phyloP scores from a whole-genome alignment of 2,888 invertebrate species.

The Caenorhabditis imperialis region DNA sequence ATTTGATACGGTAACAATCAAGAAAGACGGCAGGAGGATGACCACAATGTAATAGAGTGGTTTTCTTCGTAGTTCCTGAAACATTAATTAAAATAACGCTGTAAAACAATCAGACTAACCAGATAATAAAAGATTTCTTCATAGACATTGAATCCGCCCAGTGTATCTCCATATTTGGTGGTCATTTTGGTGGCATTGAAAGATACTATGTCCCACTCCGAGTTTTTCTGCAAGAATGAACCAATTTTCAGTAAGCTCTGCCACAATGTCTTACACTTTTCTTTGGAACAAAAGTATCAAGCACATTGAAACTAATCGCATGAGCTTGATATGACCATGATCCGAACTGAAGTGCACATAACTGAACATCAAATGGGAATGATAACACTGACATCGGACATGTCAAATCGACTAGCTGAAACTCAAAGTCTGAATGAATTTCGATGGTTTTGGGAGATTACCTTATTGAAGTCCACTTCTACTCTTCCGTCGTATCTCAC shows the following conservation, averaged over 20 bases:
- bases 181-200: constrained; percentile 65
- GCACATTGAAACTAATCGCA: constrained; percentile 58
- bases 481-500: constrained; percentile 63
- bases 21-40: constrained; percentile 66
- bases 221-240: constrained; percentile 59
- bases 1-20: constrained; percentile 67
- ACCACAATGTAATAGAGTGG: constrained; percentile 70
- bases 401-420: constrained; percentile 64
- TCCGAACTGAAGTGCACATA: constrained; percentile 67
- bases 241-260: constrained; percentile 1
- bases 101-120: constrained; percentile 24
- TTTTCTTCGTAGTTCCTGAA: constrained; percentile 63
- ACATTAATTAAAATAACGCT: not conserved
- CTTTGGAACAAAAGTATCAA: constrained; percentile 58
- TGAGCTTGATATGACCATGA: constrained; percentile 69
- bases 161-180: constrained; percentile 62
- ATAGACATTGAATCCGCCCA: constrained; percentile 64
- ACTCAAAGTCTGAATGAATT: no score
- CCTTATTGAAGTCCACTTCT: constrained; percentile 69
- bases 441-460: no score
- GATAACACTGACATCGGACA: constrained; percentile 66
- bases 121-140: constrained; percentile 69
- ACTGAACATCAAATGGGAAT: constrained; percentile 68
- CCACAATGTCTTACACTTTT: constrained; percentile 53
- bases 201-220: constrained; percentile 68